Conservation (phyloP, 2,888 invertebrate genomes). For the Celastrina argiolus region DNA sequence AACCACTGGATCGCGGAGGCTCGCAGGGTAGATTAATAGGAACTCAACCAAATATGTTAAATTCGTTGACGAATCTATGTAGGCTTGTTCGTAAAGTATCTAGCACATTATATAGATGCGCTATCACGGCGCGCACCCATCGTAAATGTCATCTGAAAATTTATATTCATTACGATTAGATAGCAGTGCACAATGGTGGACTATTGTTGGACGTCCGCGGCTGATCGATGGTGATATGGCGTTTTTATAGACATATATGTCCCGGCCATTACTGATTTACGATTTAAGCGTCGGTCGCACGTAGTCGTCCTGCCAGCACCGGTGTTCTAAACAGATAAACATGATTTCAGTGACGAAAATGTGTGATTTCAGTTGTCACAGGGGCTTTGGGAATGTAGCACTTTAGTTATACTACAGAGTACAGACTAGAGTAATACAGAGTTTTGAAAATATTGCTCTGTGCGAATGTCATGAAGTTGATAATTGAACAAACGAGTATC, state of each 20-base stretch:
- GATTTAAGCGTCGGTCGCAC: constrained; percentile 41
- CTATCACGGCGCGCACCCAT: constrained; percentile 69
- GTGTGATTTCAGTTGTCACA: no score
- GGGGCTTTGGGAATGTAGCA: no score
- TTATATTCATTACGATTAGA: constrained; percentile 78
- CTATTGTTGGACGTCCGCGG: constrained; percentile 64
- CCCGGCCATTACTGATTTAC: constrained; percentile 37
- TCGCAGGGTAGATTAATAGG: neutral
- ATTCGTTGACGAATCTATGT: neutral
- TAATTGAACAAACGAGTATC: no score
- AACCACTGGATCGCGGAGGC: no score
- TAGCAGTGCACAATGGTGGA: constrained; percentile 66
- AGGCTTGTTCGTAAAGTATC: constrained; percentile 41
- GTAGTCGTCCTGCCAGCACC: neutral
- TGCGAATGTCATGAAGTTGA: no score
- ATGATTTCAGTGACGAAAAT: no score
- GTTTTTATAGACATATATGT: constrained; percentile 57
- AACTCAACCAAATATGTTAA: neutral
- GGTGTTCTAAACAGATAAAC: no score
- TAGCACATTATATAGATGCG: constrained; percentile 55
- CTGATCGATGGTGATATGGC: constrained; percentile 73
- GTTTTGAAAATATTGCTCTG: no score
- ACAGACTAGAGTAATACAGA: no score
- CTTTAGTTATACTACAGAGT: no score
- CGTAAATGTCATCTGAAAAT: constrained; percentile 78